These are phyloP conservation scores for Sebastes trivittatus DNA, from an alignment of 2,797 vertebrate species.

Conservation along the genomic window DNA sequence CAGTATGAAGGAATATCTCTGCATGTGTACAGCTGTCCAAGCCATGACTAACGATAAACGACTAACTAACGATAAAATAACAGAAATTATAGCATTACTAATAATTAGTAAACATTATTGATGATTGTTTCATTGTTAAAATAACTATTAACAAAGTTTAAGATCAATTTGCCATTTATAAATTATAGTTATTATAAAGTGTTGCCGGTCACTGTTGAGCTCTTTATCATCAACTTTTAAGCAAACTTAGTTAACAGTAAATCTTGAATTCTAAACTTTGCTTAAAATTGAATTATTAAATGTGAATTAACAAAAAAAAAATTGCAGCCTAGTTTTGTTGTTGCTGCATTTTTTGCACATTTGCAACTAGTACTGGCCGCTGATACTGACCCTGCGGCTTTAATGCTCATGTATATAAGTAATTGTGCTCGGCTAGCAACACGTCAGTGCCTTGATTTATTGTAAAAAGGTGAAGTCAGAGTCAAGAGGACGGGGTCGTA, in stretches of 20 bases:
- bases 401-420: not conserved
- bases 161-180: too few relatives aligned
- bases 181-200: too few relatives aligned
- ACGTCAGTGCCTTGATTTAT: not conserved
- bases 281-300: too few relatives aligned
- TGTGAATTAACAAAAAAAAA: too few relatives aligned
- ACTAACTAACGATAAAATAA: too few relatives aligned
- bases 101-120: too few relatives aligned
- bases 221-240: not conserved
- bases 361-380: not conserved
- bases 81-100: rapidly evolving
- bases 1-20: not conserved
- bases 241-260: not conserved
- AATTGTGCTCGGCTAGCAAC: not conserved
- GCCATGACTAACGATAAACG: not conserved
- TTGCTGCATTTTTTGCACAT: not conserved
- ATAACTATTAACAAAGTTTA: too few relatives aligned
- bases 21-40: not conserved
- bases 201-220: too few relatives aligned
- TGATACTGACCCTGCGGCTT: not conserved
- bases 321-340: too few relatives aligned
- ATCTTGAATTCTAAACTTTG: not conserved
- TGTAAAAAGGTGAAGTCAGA: not conserved
- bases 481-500: conserved; percentile 9
- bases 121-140: too few relatives aligned